A percentile compares a stretch with the other conserved stretches of the same genome.
Conservation (phyloP, 2,888 invertebrate genomes). For the Sinodicranocentrus sp. region DNA sequence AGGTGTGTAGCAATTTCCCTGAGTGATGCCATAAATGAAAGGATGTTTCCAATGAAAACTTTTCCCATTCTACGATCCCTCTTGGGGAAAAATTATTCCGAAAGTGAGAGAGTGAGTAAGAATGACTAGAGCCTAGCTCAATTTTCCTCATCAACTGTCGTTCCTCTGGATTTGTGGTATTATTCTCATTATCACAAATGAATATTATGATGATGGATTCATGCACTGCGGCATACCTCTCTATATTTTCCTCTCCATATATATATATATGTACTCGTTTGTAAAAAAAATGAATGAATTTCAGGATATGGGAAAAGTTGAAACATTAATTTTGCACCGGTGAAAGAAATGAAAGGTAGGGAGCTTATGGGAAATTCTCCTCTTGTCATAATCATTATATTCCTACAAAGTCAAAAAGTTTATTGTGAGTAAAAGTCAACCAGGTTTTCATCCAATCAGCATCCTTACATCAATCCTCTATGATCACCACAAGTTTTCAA, state of each 20-base stretch:
- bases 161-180: conserved; percentile 28
- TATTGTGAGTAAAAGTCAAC: conserved; percentile 45
- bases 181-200: conserved; percentile 45
- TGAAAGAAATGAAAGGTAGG: not conserved
- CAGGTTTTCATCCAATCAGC: conserved; percentile 34
- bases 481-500: too few relatives aligned
- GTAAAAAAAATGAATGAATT: not conserved
- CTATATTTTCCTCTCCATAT: too few relatives aligned
- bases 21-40: too few relatives aligned
- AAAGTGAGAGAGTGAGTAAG: too few relatives aligned
- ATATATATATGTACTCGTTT: not conserved
- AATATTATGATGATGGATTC: conserved; percentile 24
- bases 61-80: too few relatives aligned
- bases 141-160: not conserved
- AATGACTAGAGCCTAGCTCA: too few relatives aligned
- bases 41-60: too few relatives aligned
- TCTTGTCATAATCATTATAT: conserved; percentile 47
- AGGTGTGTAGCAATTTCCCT: too few relatives aligned
- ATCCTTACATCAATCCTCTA: too few relatives aligned
- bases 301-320: not conserved
- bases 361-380: not conserved
- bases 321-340: not conserved
- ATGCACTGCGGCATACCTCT: too few relatives aligned
- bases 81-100: too few relatives aligned
- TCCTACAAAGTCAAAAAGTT: conserved; percentile 25